Evolutionary conservation across 2,113 vertebrate species (phyloP).

Genomic region (Eidolon helvum): DNA sequence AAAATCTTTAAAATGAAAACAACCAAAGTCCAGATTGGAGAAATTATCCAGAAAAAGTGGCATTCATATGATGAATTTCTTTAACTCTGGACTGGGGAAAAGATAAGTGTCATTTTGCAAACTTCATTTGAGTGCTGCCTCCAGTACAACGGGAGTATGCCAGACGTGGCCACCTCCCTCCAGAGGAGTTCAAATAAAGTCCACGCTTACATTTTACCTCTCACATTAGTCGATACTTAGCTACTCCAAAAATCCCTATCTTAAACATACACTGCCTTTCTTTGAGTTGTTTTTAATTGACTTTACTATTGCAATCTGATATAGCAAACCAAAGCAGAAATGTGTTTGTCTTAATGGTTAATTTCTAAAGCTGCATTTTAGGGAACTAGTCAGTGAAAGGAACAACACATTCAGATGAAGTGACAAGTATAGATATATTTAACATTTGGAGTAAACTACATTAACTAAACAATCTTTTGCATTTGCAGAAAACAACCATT

Average conservation of each 20-base stretch:
- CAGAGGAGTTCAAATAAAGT: background rate
- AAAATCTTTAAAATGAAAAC: background rate
- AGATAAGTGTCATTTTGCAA: background rate
- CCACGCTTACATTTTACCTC: background rate
- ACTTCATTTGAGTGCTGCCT: background rate
- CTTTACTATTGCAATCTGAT: background rate
- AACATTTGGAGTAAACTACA: background rate
- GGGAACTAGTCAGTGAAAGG: background rate
- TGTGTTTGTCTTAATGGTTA: background rate
- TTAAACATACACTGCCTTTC: background rate
- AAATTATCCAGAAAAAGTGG: background rate
- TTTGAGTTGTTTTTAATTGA: background rate
- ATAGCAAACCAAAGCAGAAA: background rate
- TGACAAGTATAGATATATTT: background rate
- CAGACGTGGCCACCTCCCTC: background rate
- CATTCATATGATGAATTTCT: background rate
- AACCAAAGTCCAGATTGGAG: background rate
- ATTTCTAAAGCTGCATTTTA: background rate
- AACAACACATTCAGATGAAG: background rate
- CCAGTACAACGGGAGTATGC: background rate
- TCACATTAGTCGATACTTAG: background rate
- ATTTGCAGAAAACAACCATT: background rate
- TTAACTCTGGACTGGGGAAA: background rate
- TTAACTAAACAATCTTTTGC: background rate
- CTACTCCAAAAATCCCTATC: background rate